phyloP scores from a whole-genome alignment of 2,113 vertebrate genomes.

The Epinephelus moara region DNA sequence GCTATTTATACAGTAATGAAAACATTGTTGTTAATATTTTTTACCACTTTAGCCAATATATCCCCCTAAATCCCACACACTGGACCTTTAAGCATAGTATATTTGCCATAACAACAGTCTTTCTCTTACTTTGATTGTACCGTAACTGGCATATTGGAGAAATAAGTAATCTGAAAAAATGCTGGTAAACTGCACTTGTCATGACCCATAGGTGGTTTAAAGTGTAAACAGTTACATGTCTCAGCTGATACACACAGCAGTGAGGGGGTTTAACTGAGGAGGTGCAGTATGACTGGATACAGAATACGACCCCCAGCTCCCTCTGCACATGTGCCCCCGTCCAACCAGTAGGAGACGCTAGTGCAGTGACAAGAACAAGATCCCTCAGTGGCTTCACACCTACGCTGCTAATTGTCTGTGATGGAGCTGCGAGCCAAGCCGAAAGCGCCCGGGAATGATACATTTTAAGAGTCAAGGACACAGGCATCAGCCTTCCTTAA shows the following conservation, averaged over 20 bases:
- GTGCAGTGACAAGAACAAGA: slow-evolving; percentile 32
- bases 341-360: slow-evolving; percentile 30
- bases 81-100: too few relatives aligned
- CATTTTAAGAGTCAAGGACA: slow-evolving; percentile 51
- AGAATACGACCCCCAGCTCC: background rate
- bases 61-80: too few relatives aligned
- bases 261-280: background rate
- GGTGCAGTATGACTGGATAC: background rate
- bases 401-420: slow-evolving; percentile 49
- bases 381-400: slow-evolving; percentile 42
- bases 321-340: slow-evolving; percentile 4
- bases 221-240: background rate
- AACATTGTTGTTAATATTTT: too few relatives aligned
- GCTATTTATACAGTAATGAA: too few relatives aligned
- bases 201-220: background rate
- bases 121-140: too few relatives aligned
- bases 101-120: too few relatives aligned
- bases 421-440: slow-evolving; percentile 35
- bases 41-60: too few relatives aligned
- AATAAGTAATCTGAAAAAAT: too few relatives aligned
- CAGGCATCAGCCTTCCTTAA: slow-evolving; percentile 18
- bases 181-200: too few relatives aligned
- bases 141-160: too few relatives aligned
- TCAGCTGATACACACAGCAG: background rate
- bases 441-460: slow-evolving; percentile 34